These are phyloP conservation scores for Xestobium rufovillosum DNA, from an alignment of 2,888 invertebrate genomes.

Conservation along the genomic window DNA sequence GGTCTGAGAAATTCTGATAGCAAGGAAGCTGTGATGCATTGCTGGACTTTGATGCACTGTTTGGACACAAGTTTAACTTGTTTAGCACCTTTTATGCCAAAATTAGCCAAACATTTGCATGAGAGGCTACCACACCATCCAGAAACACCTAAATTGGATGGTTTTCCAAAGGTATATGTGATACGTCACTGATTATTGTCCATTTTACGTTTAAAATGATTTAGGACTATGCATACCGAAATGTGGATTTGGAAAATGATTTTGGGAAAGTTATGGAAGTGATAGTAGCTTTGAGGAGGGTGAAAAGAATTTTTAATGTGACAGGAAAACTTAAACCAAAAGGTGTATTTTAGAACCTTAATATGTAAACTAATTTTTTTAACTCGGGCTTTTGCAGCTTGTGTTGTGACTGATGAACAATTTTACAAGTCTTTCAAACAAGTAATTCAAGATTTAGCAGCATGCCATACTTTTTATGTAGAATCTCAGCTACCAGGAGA, in stretches of 20 bases:
- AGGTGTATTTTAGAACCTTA: conserved; percentile 25
- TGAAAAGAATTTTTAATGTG: conserved; percentile 39
- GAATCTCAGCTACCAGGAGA: background rate
- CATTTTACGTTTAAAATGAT: too few species aligned
- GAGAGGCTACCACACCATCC: conserved; percentile 66
- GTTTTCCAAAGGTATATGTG: conserved; percentile 20
- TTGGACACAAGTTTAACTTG: conserved; percentile 80
- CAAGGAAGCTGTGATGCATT: conserved; percentile 51
- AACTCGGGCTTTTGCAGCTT: conserved; percentile 20
- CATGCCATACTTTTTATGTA: conserved; percentile 19
- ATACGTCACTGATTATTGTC: too few species aligned
- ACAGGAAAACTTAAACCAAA: conserved; percentile 34
- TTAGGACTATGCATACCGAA: conserved; percentile 28
- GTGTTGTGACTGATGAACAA: conserved; percentile 19
- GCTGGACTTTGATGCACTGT: conserved; percentile 71
- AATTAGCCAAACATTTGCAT: conserved; percentile 90
- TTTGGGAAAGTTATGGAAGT: conserved; percentile 33
- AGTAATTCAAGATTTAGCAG: conserved; percentile 32
- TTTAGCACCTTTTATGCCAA: conserved; percentile 96
- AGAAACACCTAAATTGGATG: conserved; percentile 10
- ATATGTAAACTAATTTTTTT: background rate
- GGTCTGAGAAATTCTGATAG: conserved; percentile 55
- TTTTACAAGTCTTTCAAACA: conserved; percentile 20
- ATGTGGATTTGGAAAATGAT: conserved; percentile 32
- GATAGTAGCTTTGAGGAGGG: conserved; percentile 35